These are phyloP conservation scores for Axis porcinus DNA, from an alignment of 2,113 vertebrate species.

Conservation along the genomic window DNA sequence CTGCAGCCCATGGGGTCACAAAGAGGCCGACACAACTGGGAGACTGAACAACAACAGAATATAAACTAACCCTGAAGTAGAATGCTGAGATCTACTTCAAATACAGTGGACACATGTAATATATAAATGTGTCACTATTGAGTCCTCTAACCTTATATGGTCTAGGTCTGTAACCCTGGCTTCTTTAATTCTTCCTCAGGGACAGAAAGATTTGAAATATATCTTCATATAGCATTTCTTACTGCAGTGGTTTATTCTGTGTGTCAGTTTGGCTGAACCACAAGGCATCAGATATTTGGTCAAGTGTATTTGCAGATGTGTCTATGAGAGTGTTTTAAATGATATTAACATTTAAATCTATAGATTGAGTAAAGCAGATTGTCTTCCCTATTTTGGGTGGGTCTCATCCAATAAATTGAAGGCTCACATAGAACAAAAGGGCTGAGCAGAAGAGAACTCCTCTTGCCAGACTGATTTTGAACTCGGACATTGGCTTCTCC, in stretches of 20 bases:
- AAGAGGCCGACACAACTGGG: not conserved
- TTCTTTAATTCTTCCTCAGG: not conserved
- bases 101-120: not conserved
- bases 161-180: not conserved
- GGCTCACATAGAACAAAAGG: not conserved
- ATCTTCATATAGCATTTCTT: not conserved
- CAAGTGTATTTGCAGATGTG: not conserved
- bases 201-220: not conserved
- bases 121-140: not conserved
- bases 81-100: not conserved
- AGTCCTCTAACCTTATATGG: not conserved
- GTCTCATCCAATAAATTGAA: not conserved
- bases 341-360: not conserved
- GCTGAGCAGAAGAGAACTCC: not conserved
- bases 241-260: not conserved
- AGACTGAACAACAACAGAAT: not conserved
- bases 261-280: not conserved
- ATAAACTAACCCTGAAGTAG: not conserved
- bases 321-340: not conserved
- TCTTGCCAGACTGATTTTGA: not conserved
- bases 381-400: not conserved
- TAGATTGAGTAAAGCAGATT: not conserved
- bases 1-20: not conserved
- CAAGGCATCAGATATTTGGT: not conserved
- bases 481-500: not conserved